Conservation (phyloP, 2,888 invertebrate genomes). For the Troides oblongomaculatus region DNA sequence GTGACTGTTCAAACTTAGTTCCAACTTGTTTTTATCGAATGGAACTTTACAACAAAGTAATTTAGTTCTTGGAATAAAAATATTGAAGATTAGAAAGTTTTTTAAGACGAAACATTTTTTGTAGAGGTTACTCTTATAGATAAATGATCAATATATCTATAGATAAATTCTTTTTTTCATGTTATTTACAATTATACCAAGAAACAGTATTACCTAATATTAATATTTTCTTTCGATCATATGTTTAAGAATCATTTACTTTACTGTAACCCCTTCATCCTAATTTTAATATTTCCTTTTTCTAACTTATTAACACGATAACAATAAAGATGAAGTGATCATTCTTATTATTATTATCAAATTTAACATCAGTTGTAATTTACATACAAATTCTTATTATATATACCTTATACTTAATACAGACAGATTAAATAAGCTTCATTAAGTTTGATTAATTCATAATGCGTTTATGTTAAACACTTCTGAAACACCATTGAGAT, state of each 20-base stretch:
- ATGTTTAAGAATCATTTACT: background rate
- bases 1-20: conserved; percentile 21
- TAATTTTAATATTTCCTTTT: background rate
- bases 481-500: conserved; percentile 11
- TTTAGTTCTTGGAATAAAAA: conserved; percentile 26
- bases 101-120: conserved; percentile 2
- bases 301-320: background rate
- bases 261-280: background rate
- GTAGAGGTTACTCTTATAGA: background rate
- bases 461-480: conserved; percentile 10
- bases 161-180: background rate
- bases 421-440: conserved; percentile 4
- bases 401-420: background rate
- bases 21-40: conserved; percentile 27
- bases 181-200: background rate
- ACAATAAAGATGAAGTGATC: background rate
- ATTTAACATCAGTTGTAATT: background rate
- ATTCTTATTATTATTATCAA: background rate
- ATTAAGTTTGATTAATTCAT: conserved; percentile 15
- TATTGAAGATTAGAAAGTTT: conserved; percentile 1
- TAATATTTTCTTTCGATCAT: background rate
- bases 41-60: conserved; percentile 23
- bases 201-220: background rate
- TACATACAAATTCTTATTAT: background rate
- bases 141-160: too few relatives aligned